These are phyloP conservation scores for Armadillidium nasatum DNA, from an alignment of 1,140 invertebrate genomes.

Conservation along the genomic window DNA sequence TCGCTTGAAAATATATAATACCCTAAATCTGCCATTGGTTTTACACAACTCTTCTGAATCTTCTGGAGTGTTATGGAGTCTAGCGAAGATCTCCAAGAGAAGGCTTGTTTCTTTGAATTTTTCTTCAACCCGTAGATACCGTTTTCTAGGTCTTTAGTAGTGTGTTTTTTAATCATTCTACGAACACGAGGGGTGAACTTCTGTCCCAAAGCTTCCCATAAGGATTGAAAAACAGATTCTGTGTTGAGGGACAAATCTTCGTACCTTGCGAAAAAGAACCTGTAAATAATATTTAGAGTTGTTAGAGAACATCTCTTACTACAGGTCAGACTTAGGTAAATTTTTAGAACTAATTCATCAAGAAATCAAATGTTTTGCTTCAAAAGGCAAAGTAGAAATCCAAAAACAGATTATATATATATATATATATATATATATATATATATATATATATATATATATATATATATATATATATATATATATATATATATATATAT, in stretches of 20 bases:
- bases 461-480: background rate
- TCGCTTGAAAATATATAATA: background rate
- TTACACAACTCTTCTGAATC: background rate
- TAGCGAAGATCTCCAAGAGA: background rate
- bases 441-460: constrained; percentile 4
- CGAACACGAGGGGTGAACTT: background rate
- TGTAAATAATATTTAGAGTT: background rate
- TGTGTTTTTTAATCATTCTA: background rate
- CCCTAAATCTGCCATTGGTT: background rate
- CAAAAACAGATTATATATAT: no score
- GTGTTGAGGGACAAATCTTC: background rate
- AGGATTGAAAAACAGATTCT: background rate
- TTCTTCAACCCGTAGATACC: background rate
- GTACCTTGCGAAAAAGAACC: background rate
- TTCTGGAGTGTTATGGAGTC: background rate
- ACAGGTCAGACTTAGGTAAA: no score
- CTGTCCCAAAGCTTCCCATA: background rate
- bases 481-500: constrained; percentile 8
- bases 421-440: no score
- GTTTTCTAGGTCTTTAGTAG: background rate
- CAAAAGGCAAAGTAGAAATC: no score
- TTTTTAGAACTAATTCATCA: no score
- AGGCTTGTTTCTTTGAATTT: background rate
- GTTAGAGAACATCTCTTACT: no score
- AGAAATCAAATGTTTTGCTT: no score